Evolutionary conservation across 2,888 invertebrate genomes (phyloP).

Genomic region (Actias luna): DNA sequence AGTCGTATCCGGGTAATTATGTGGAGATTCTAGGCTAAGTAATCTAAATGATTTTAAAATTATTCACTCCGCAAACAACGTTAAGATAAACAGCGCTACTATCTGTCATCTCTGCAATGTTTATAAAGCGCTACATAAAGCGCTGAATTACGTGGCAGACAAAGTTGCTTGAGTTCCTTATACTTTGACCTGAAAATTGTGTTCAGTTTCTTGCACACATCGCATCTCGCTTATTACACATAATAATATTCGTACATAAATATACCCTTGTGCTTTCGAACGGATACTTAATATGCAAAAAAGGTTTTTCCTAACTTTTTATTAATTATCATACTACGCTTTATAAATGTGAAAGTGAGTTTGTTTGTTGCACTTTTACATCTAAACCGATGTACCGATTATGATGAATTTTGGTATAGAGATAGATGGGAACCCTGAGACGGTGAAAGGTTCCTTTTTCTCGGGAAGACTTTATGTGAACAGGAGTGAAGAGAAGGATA

Average conservation of each 20-base stretch:
- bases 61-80: not conserved
- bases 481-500: no score
- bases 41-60: not conserved
- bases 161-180: not conserved
- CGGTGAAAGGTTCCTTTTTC: no score
- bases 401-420: no score
- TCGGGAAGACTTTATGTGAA: no score
- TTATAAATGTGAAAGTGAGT: no score
- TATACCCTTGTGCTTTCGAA: not conserved
- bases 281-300: no score
- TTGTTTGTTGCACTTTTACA: no score
- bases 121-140: not conserved
- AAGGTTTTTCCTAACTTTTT: no score
- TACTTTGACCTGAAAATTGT: not conserved
- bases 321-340: no score
- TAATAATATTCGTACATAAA: not conserved
- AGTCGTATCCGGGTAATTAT: not conserved
- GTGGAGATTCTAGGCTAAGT: not conserved
- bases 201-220: not conserved
- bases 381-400: no score
- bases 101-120: not conserved
- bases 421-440: no score
- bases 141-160: not conserved
- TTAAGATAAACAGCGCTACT: constrained; percentile 1
- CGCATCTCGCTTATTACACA: not conserved